A percentile compares a stretch with the other conserved stretches of the same genome.
These are phyloP conservation scores for Eilema depressum DNA, from an alignment of 2,888 invertebrate genomes.

Conservation along the genomic window DNA sequence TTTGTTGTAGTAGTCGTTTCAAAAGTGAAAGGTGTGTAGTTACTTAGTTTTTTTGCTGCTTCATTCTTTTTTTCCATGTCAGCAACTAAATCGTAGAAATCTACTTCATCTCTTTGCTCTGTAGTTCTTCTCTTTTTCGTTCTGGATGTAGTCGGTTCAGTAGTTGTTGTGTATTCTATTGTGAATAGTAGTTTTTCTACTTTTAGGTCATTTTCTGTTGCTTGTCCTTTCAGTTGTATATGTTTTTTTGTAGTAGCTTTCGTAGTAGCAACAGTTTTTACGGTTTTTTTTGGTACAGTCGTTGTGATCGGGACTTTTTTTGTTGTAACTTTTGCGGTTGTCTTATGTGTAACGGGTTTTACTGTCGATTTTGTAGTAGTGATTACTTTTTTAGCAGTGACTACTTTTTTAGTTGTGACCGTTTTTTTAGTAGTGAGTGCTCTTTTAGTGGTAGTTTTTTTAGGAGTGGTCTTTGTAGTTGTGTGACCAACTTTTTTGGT, in stretches of 20 bases:
- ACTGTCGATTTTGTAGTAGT: background rate
- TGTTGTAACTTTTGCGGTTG: background rate
- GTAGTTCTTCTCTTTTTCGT: background rate
- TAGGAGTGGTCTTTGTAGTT: background rate
- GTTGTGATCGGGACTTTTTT: background rate
- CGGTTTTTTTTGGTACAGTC: background rate
- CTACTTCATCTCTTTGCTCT: background rate
- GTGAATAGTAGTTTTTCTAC: background rate
- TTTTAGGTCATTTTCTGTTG: background rate
- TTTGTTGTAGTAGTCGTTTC: conserved; percentile 6
- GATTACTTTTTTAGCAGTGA: conserved; percentile 20
- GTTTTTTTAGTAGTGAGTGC: conserved; percentile 14
- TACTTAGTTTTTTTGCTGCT: background rate
- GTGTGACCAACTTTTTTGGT: background rate
- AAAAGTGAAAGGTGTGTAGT: conserved; percentile 26
- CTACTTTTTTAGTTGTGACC: too few relatives aligned
- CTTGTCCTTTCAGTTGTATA: background rate
- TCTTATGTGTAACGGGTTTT: background rate
- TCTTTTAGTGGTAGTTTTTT: conserved; percentile 31
- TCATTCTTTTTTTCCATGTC: conserved; percentile 3
- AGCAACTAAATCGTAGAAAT: background rate
- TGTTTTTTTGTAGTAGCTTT: background rate
- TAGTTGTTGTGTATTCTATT: too few relatives aligned
- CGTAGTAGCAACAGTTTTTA: background rate
- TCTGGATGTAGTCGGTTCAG: too few relatives aligned